phyloP scores from a whole-genome alignment of 1,140 invertebrate species.

The Octopus sinensis region DNA sequence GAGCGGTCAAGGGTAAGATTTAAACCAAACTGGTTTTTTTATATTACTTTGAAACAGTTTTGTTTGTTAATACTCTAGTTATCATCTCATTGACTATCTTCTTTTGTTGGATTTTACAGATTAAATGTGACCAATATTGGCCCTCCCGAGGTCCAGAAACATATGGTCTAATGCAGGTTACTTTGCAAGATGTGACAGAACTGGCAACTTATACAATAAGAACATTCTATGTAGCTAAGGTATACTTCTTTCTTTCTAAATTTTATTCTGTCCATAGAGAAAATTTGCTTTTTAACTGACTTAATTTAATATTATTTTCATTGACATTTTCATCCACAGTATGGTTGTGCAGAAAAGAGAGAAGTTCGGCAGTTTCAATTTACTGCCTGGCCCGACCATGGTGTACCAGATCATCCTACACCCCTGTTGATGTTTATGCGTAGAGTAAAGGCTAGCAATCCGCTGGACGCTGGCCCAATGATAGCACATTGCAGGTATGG shows the following conservation, averaged over 20 bases:
- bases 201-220: conserved; percentile 95
- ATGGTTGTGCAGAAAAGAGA: conserved; percentile 62
- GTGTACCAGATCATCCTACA: conserved; percentile 96
- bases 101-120: conserved; percentile 34
- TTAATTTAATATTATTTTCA: too few relatives aligned
- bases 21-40: not conserved
- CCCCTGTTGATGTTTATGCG: conserved; percentile 96
- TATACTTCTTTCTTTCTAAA: conserved; percentile 34
- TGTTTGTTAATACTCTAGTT: not conserved
- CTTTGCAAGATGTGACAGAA: conserved; percentile 88
- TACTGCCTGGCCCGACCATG: conserved; percentile 99
- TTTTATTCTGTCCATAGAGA: too few relatives aligned
- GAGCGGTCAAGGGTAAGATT: conserved; percentile 57
- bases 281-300: too few relatives aligned
- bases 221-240: conserved; percentile 83
- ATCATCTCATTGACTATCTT: not conserved
- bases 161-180: conserved; percentile 85
- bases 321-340: conserved; percentile 31
- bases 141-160: conserved; percentile 86
- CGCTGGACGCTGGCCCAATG: conserved; percentile 84
- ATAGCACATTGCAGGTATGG: conserved; percentile 87
- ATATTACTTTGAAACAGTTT: not conserved
- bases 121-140: conserved; percentile 94
- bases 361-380: conserved; percentile 99
- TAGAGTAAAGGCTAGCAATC: conserved; percentile 80